phyloP scores from a whole-genome alignment of 2,797 vertebrate species.

The Chaetophractus vellerosus region DNA sequence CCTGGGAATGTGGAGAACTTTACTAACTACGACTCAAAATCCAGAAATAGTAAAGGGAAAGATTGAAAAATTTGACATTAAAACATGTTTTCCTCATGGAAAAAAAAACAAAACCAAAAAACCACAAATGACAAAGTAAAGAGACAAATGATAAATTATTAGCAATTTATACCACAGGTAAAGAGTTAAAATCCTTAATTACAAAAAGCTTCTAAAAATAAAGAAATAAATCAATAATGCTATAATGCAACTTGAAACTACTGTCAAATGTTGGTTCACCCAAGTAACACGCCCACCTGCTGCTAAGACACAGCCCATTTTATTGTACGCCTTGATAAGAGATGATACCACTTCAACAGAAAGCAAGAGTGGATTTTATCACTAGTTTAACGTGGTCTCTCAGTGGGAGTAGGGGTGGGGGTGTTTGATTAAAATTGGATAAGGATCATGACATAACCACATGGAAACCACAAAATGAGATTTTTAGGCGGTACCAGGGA shows the following conservation, averaged over 20 bases:
- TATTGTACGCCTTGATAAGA: too few species aligned
- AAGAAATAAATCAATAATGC: neutral
- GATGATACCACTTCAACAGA: neutral
- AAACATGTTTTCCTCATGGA: neutral
- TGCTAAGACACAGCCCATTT: neutral
- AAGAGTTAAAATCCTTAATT: neutral
- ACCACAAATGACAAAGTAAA: neutral
- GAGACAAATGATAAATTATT: neutral
- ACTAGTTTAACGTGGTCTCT: neutral
- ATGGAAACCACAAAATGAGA: neutral
- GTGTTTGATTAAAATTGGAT: neutral
- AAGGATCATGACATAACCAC: neutral
- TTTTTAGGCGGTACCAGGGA: too few species aligned
- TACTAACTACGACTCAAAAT: neutral
- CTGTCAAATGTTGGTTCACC: neutral
- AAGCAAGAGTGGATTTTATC: neutral
- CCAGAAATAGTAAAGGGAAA: neutral
- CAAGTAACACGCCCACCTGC: too few species aligned
- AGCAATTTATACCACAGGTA: neutral
- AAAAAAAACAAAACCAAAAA: neutral
- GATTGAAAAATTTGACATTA: neutral
- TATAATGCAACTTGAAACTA: neutral
- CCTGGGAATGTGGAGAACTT: neutral
- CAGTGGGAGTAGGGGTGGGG: too few species aligned
- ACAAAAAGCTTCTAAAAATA: constrained; percentile 1